These are phyloP conservation scores for Otus sunia DNA, from an alignment of 2,113 vertebrate species.

Conservation along the genomic window DNA sequence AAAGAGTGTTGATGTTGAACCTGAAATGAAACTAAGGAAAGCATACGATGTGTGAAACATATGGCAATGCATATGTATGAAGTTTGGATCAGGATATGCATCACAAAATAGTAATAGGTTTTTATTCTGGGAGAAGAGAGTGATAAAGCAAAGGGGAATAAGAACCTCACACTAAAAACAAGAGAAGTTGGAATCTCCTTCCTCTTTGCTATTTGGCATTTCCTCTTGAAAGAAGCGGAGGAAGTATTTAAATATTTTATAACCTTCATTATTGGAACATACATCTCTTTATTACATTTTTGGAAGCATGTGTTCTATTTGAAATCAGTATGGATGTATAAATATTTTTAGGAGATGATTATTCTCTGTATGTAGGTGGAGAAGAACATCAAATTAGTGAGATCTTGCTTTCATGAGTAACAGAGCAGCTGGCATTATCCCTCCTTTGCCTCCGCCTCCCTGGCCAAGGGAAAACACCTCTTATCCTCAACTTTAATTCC, in stretches of 20 bases:
- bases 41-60: conserved; percentile 73
- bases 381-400: conserved; percentile 49
- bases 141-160: conserved; percentile 61
- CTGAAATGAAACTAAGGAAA: conserved; percentile 70
- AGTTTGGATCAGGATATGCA: conserved; percentile 67
- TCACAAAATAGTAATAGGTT: conserved; percentile 65
- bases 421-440: conserved; percentile 48
- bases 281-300: conserved; percentile 44
- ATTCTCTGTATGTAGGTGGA: conserved; percentile 60
- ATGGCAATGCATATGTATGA: conserved; percentile 77
- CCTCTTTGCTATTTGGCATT: conserved; percentile 55
- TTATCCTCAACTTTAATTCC: conserved; percentile 13
- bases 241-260: conserved; percentile 63
- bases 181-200: conserved; percentile 66
- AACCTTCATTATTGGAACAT: conserved; percentile 56
- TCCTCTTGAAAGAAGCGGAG: conserved; percentile 44
- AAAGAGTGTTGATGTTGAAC: conserved; percentile 72
- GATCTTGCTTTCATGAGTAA: conserved; percentile 55
- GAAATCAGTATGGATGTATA: conserved; percentile 44
- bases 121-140: conserved; percentile 64
- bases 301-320: conserved; percentile 48
- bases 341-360: conserved; percentile 60
- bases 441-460: neutral
- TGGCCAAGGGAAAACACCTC: conserved; percentile 52
- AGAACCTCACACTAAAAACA: conserved; percentile 68